A percentile compares a stretch with the other conserved stretches of the same genome.
Evolutionary conservation across 2,113 vertebrate genomes (phyloP).

Genomic region (Sakesphorus luctuosus): DNA sequence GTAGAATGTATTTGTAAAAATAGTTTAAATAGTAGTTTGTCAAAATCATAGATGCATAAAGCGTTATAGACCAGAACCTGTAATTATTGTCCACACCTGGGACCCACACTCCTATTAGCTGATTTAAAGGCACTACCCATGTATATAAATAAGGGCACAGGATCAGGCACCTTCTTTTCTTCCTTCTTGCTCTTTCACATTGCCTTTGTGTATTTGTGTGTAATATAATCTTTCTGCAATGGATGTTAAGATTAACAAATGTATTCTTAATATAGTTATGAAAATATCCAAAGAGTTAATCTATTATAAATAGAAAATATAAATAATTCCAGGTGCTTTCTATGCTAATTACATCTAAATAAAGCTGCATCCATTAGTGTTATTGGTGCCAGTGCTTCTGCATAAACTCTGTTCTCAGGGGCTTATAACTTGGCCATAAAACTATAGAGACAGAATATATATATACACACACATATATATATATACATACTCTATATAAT

Average conservation of each 20-base stretch:
- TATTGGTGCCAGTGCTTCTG: slow-evolving; percentile 54
- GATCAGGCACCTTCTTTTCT: slow-evolving; percentile 23
- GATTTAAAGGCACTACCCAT: slow-evolving; percentile 18
- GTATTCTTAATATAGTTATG: slow-evolving; percentile 36
- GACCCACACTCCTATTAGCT: neutral
- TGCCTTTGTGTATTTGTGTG: neutral
- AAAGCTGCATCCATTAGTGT: slow-evolving; percentile 5
- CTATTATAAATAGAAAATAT: slow-evolving; percentile 55
- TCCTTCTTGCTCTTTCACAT: neutral
- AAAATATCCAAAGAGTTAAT: slow-evolving; percentile 59
- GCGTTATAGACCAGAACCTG: neutral
- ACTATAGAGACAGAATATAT: slow-evolving; percentile 21
- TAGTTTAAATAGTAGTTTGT: slow-evolving; percentile 50
- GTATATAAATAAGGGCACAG: neutral
- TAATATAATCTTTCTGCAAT: slow-evolving; percentile 42
- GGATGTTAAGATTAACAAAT: slow-evolving; percentile 46
- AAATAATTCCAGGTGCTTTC: slow-evolving; percentile 46
- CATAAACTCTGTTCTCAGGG: slow-evolving; percentile 70
- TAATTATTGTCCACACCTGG: neutral
- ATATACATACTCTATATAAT: neutral
- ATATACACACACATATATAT: neutral
- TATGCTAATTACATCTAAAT: slow-evolving; percentile 16
- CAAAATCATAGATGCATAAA: neutral
- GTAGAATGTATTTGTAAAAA: slow-evolving; percentile 62
- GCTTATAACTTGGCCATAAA: slow-evolving; percentile 52